Evolutionary conservation across 1,140 invertebrate genomes (phyloP).

Genomic region (Lordiphosa mommai): DNA sequence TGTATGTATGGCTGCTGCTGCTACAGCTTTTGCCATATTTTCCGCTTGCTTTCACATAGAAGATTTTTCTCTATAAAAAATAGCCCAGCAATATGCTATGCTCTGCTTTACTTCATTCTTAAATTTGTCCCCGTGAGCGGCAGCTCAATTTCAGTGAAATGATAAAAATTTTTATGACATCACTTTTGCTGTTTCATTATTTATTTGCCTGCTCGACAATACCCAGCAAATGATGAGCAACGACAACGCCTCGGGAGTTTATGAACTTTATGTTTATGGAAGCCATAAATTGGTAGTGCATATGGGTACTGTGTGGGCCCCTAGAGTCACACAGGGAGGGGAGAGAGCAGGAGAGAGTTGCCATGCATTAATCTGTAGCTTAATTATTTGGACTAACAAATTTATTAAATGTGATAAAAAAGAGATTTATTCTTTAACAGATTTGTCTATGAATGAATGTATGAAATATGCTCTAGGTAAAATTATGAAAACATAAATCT

Average conservation of each 20-base stretch:
- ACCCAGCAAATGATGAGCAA: slow-evolving; percentile 68
- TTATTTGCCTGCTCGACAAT: slow-evolving; percentile 45
- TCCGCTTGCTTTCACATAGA: slow-evolving; percentile 51
- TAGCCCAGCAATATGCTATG: slow-evolving; percentile 38
- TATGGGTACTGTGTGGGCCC: slow-evolving; percentile 28
- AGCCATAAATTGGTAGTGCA: slow-evolving; percentile 70
- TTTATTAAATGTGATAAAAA: no score
- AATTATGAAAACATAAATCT: not conserved
- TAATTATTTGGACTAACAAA: no score
- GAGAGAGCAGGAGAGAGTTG: not conserved
- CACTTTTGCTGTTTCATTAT: slow-evolving; percentile 74
- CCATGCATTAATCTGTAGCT: no score
- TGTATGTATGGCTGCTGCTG: no score
- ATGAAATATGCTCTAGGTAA: not conserved
- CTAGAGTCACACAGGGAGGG: not conserved
- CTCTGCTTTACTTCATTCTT: not conserved
- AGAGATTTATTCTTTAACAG: no score
- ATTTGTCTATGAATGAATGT: not conserved
- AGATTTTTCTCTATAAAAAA: slow-evolving; percentile 31
- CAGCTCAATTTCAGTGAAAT: slow-evolving; percentile 74
- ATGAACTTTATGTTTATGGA: slow-evolving; percentile 77
- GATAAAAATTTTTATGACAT: slow-evolving; percentile 73
- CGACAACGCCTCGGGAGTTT: slow-evolving; percentile 65
- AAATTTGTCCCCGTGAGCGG: slow-evolving; percentile 40
- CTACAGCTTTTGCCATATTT: slow-evolving; percentile 44